Evolutionary conservation across 1,140 invertebrate species (phyloP), one percentile per base, ranked within the genome.

Genomic region (Leptonema lineaticorne): DNA sequence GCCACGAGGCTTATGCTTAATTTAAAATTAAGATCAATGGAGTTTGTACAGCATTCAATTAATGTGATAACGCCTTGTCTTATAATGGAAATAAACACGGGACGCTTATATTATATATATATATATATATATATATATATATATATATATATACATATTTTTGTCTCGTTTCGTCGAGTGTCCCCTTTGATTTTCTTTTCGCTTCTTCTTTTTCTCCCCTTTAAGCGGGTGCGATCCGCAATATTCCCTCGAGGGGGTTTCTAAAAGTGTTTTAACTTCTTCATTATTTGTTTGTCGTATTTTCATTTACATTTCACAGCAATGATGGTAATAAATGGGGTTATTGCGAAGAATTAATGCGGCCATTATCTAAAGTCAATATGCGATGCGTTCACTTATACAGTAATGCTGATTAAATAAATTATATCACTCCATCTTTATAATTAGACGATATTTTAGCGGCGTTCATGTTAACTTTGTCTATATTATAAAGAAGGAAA

Each of bases 21-120:
- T 59, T 59, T 59, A 59, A 46, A 63, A 63, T 63, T 45, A 63
- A 63, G 60, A 63, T 63, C 60, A 63, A 63, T 63, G 60, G 60
- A 63, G 60, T 48, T 63, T 48, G 60, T 63, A 63, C 41, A 37
- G 60, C 60, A 63, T 63, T 46, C 60, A 63, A 63, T 63, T 63
- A 63, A 63, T 48, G 41, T 27, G 60, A 63, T 63, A 46, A 63
- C 60, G 60, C 41, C 60, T 11, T 37, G 41, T 46, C 33, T 63
- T 63, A 48, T 63, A 63, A 63, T 63, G 60, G 60, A 63, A 63
- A 63, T 48, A 63, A 63, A 63, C 41, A 59, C 57, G 57, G 14
- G 11, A 16, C 16, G 16, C 16, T 14, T 41, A 41, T 41, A 11
- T 41, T 11, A 33, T 33, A 11, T 33, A 33, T 33, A 33, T 33